Evolutionary conservation across 2,888 invertebrate species (phyloP), one percentile per base, ranked within the genome.

Genomic region (Pogonocherus hispidulus): DNA sequence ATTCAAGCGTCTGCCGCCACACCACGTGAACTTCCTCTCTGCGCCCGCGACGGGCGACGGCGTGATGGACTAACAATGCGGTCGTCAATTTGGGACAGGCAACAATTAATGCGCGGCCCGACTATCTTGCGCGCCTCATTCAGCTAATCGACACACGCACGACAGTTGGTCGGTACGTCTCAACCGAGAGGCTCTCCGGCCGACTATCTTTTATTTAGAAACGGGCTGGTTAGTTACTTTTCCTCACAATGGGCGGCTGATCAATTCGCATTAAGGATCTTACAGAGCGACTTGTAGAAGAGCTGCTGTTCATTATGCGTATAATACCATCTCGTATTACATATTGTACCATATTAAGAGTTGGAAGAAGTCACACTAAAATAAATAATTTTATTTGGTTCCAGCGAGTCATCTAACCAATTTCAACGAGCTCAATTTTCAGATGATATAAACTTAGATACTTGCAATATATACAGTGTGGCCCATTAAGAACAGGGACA

Each of bases 61-160:
- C 16, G 41, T 59, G 59, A 59, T 59, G 47, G 59, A 59, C 59
- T 59, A 59, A 59, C 59, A 59, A 59, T 59, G 35, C 59, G 44
- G 32, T 47, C 59, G 59, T 59, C 59, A 59, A 47, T 59, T 59
- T 35, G 19, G 59, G 47, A 59, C 59, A 59, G 47, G 47, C 59
- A 59, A 59, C 59, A 59, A 59, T 59, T 59, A 59, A 59, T 47
- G 47, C 47, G n/a, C 59, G 59, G 19, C 59, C 32, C 32, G 23
- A 59, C 46, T 59, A 59, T 59, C 47, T 14, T 46, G 47, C 32
- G 23, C 47, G 47, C 32, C 27, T 47, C 47, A 59, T 59, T 49
- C 59, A 59, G 32, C 27, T 16, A 59, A 3, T 47, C 18, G 59
- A 47, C 59, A 47, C 59, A 47, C 56, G 20, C 56, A 57, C 59